Conservation (phyloP, 2,797 vertebrate species). For the Scarus forsteni region DNA sequence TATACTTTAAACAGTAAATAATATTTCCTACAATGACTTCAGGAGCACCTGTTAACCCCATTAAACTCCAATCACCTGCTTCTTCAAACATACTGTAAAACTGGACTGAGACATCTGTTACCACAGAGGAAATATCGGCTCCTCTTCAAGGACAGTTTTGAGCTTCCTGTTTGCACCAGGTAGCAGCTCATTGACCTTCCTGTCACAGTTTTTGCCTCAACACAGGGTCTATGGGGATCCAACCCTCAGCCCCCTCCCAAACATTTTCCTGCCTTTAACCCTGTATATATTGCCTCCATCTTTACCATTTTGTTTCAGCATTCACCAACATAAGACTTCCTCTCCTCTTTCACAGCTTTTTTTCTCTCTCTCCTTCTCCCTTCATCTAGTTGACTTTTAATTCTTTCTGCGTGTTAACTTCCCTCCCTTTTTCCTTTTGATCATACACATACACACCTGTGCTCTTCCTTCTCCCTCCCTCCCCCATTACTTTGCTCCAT, state of each 20-base stretch:
- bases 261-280: not conserved
- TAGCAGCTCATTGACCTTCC: conserved; percentile 35
- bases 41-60: not conserved
- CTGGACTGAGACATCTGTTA: not conserved
- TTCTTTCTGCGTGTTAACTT: conserved; percentile 37
- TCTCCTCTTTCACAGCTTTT: not conserved
- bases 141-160: conserved; percentile 12
- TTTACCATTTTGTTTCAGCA: conserved; percentile 4
- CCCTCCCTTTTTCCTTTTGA: conserved; percentile 31
- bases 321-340: conserved; percentile 12
- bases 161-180: conserved; percentile 40
- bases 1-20: too few relatives aligned
- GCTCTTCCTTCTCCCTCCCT: conserved; percentile 20
- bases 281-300: conserved; percentile 1
- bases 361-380: conserved; percentile 17
- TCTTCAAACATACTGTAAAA: not conserved
- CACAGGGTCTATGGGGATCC: conserved; percentile 16
- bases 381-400: conserved; percentile 56
- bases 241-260: not conserved
- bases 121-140: conserved; percentile 21
- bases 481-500: conserved; percentile 43
- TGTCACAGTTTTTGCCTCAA: conserved; percentile 41
- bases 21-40: not conserved
- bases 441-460: conserved; percentile 41
- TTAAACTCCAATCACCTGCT: not conserved